A percentile compares a stretch with the other conserved stretches of the same genome.
These are phyloP conservation scores for Petrocephalus microphthalmus DNA, from an alignment of 2,113 vertebrate species.

Conservation along the genomic window DNA sequence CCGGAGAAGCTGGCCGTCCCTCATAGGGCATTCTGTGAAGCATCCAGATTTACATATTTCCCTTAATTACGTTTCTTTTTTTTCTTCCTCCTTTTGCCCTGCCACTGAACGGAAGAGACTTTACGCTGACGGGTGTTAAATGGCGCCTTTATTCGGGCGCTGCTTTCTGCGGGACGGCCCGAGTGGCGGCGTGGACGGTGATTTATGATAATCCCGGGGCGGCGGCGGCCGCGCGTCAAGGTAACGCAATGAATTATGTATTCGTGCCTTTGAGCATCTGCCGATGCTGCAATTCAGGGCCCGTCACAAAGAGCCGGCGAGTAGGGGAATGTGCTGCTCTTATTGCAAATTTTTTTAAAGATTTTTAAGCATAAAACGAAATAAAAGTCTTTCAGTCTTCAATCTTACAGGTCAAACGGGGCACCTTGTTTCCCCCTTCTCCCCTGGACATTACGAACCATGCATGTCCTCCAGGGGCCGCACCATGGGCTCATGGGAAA, in stretches of 20 bases:
- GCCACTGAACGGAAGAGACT: slow-evolving; percentile 54
- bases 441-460: background rate
- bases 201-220: slow-evolving; percentile 35
- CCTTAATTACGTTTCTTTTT: slow-evolving; percentile 65
- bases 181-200: slow-evolving; percentile 21
- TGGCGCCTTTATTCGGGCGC: slow-evolving; percentile 56
- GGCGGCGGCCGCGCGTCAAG: background rate
- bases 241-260: slow-evolving; percentile 18
- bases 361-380: background rate
- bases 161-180: slow-evolving; percentile 20
- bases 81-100: background rate
- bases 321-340: background rate
- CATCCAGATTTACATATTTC: slow-evolving; percentile 78
- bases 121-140: slow-evolving; percentile 69
- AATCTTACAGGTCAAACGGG: background rate
- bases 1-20: slow-evolving; percentile 62
- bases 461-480: background rate
- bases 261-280: background rate
- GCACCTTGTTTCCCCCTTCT: background rate
- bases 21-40: slow-evolving; percentile 70
- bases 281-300: background rate
- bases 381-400: background rate
- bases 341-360: background rate
- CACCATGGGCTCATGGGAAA: background rate
- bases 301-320: background rate